Evolutionary conservation across 2,888 invertebrate species (phyloP).

Genomic region (Eurytoma adleriae): DNA sequence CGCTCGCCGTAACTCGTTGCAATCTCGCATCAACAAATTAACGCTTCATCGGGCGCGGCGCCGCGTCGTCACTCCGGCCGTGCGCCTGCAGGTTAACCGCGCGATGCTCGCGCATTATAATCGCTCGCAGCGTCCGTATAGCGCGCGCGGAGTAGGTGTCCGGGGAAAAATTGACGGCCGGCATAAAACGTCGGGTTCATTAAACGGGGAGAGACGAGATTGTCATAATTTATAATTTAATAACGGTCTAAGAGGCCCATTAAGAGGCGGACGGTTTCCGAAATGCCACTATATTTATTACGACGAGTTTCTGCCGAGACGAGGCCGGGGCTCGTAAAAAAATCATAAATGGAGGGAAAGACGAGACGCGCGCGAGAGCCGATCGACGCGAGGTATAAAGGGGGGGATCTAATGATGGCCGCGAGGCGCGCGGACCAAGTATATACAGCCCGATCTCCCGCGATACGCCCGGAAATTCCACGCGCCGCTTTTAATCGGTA

Average conservation of each 20-base stretch:
- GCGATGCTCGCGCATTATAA: not conserved
- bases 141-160: slow-evolving; percentile 43
- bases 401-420: slow-evolving; percentile 50
- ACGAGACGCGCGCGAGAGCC: slow-evolving; percentile 18
- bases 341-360: slow-evolving; percentile 53
- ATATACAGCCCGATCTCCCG: slow-evolving; percentile 17
- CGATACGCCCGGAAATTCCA: slow-evolving; percentile 28
- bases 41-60: slow-evolving; percentile 35
- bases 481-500: not conserved
- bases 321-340: slow-evolving; percentile 49
- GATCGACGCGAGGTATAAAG: not conserved
- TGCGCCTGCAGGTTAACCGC: too few relatives aligned
- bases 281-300: slow-evolving; percentile 72
- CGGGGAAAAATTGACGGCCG: slow-evolving; percentile 66
- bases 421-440: slow-evolving; percentile 2
- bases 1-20: slow-evolving; percentile 1
- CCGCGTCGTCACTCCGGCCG: not conserved
- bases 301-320: slow-evolving; percentile 64
- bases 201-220: slow-evolving; percentile 69
- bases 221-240: slow-evolving; percentile 75
- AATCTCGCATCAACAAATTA: slow-evolving; percentile 47
- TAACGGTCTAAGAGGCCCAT: slow-evolving; percentile 73
- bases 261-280: slow-evolving; percentile 70
- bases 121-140: slow-evolving; percentile 1
- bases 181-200: slow-evolving; percentile 71